phyloP scores from a whole-genome alignment of 1,140 invertebrate species.

The Trichomalopsis sarcophagae region DNA sequence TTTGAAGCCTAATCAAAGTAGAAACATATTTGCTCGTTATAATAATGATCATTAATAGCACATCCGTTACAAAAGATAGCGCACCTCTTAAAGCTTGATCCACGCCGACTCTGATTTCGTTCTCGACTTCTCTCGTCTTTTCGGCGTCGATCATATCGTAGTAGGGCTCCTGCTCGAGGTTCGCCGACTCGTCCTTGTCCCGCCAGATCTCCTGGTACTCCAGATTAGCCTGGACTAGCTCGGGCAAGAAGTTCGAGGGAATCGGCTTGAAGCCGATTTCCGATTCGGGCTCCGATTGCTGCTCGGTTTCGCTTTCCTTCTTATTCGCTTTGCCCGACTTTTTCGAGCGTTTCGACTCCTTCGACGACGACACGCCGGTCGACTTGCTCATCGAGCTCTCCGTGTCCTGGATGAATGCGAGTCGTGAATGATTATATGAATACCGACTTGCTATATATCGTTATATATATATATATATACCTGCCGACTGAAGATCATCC shows the following conservation, averaged over 20 bases:
- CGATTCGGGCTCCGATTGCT: conserved; percentile 78
- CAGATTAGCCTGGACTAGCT: conserved; percentile 71
- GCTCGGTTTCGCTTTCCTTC: conserved; percentile 76
- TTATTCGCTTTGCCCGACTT: conserved; percentile 73
- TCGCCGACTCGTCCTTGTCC: conserved; percentile 84
- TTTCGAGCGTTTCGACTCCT: conserved; percentile 85
- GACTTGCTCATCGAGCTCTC: conserved; percentile 87
- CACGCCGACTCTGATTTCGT: conserved; percentile 87
- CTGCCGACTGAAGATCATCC: conserved; percentile 86
- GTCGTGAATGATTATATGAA: not conserved
- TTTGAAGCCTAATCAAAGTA: no score
- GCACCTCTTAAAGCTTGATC: conserved; percentile 88
- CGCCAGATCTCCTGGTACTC: conserved; percentile 86
- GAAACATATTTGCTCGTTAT: no score
- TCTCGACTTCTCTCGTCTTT: conserved; percentile 88
- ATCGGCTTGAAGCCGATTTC: conserved; percentile 75
- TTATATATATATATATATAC: no score
- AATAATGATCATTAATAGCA: no score
- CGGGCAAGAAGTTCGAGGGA: conserved; percentile 74
- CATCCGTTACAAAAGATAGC: no score
- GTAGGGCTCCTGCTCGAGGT: conserved; percentile 84
- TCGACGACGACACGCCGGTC: conserved; percentile 85
- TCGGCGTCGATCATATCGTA: conserved; percentile 88
- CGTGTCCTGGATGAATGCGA: conserved; percentile 73
- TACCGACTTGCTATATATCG: conserved; percentile 6